Evolutionary conservation across 2,888 invertebrate genomes (phyloP), one percentile per base, ranked within the genome.

Genomic region (Byasa hedistus): DNA sequence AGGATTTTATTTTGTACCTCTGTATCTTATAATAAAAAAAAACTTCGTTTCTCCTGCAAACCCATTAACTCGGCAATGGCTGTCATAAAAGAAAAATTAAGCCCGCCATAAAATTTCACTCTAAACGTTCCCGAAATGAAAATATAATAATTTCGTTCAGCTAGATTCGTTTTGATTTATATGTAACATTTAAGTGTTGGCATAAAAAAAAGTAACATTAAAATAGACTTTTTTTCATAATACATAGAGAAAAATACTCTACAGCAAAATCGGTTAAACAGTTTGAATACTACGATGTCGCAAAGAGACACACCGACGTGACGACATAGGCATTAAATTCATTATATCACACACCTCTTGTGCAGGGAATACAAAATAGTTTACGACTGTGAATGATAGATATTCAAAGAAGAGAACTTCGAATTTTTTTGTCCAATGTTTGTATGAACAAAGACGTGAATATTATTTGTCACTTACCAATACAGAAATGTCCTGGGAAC

Each of bases 61-160:
- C 65, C 69, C 70, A 69, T 72, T 67, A 70, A 70, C 59, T 59
- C 64, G 32, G 72, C 69, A 69, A 72, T 70, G 70, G 58, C 57
- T 68, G 70, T 69, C 73, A 69, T 73, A 76, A 76, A 76, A 75
- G 72, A 70, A 75, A 75, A 76, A 76, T 74, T 76, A 76, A 76
- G 71, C 68, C 69, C 68, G 69, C 69, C 70, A 72, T 76, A 76
- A 76, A 76, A 75, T 70, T 70, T 73, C 70, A 68, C 66, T 65
- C 67, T 65, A 66, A 69, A 66, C 73, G 73, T 68, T 69, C 61
- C 69, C 66, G 64, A 72, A 73, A 73, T 70, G 73, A 75, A 75
- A 75, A 73, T 72, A 74, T 76, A 71, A 76, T 72, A 71, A 72
- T 75, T 73, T 74, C 69, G 66, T 68, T 66, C 27, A 22, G 61